Base-by-base conservation (phyloP, 2,113 vertebrate species). In the Leiothrix lutea region DNA sequence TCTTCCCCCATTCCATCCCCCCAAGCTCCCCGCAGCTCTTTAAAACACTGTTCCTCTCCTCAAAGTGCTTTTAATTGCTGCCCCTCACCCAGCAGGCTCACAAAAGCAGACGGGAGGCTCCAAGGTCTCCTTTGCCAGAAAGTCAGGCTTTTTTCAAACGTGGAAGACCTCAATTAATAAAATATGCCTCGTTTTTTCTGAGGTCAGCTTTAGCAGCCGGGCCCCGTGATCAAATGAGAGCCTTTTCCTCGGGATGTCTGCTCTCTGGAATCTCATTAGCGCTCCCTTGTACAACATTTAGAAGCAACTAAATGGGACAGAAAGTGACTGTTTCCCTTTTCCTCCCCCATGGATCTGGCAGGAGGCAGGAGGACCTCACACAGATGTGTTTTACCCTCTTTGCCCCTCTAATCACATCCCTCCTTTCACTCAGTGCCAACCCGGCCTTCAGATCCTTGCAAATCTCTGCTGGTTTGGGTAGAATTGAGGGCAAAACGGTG, bases 91-190 rank as follows among this genome's bases (percentile, higher is more conserved):
- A 44, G 61, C 38, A 35, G 78, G 74, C 64, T 94, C 54, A 31
- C 54, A 20, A 54, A 81, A 86, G 74, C 74, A 83, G 78, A 50
- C 40, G 81, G 75, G 60, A 91, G 33, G 48, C 85, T 62, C 62
- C 96, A 42, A 97, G 94, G 90, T 90, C 86, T 82, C 84, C 50
- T 93, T 77, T 85, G 60, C 57, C 35, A 50, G 48, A 61, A 86
- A 83, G 78, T 38, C 80, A 31, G 67, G 56, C 25, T 54, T 88
- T 78, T 73, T 65, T 69, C 75, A 60, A 61, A 91, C 28, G 83
- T 65, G 67, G 91, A 90, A 93, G 74, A 90, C 85, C 56, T 94
- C 86, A 92, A 91, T 96, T 96, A 96, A 96, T 97, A 92, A 89
- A 93, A 86, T 90, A 88, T 84, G 88, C 88, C 73, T 90, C 71